Percentiles rank a stretch among this genome's conserved stretches.
phyloP scores from a whole-genome alignment of 2,113 vertebrate species.

The Nyctibius bracteatus region DNA sequence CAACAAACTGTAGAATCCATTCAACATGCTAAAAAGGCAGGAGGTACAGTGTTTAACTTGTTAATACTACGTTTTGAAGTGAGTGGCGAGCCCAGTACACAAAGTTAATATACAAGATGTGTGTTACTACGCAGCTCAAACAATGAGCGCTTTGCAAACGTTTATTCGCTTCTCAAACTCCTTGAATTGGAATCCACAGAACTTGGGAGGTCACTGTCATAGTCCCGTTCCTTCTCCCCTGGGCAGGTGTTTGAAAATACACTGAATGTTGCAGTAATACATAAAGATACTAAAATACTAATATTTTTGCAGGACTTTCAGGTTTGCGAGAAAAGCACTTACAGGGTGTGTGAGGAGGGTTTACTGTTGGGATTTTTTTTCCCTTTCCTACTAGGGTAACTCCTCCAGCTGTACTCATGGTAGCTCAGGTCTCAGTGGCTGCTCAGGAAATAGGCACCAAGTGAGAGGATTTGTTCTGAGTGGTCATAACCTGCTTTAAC shows the following conservation, averaged over 20 bases:
- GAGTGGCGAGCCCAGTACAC: neutral
- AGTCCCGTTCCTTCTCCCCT: neutral
- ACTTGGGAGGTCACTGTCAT: neutral
- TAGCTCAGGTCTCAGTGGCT: neutral
- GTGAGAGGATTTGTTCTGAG: neutral
- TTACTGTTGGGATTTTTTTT: neutral
- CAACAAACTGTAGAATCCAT: constrained; percentile 93
- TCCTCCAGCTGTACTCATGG: neutral
- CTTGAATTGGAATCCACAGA: neutral
- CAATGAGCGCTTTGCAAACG: rapidly evolving
- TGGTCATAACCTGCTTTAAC: neutral
- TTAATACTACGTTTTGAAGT: neutral
- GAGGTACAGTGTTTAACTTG: constrained; percentile 68
- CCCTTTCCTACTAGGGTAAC: neutral
- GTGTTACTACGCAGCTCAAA: neutral
- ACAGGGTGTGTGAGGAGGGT: rapidly evolving
- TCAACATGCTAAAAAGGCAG: constrained; percentile 83
- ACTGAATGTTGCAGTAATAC: neutral
- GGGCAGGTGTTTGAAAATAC: neutral
- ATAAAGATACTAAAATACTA: neutral
- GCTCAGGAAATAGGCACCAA: neutral
- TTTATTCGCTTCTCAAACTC: neutral
- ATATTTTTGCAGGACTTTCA: neutral
- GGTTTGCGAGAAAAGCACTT: neutral
- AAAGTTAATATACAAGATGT: neutral